These are phyloP conservation scores for Ictidomys tridecemlineatus DNA, from an alignment of 2,113 vertebrate species.

Conservation along the genomic window DNA sequence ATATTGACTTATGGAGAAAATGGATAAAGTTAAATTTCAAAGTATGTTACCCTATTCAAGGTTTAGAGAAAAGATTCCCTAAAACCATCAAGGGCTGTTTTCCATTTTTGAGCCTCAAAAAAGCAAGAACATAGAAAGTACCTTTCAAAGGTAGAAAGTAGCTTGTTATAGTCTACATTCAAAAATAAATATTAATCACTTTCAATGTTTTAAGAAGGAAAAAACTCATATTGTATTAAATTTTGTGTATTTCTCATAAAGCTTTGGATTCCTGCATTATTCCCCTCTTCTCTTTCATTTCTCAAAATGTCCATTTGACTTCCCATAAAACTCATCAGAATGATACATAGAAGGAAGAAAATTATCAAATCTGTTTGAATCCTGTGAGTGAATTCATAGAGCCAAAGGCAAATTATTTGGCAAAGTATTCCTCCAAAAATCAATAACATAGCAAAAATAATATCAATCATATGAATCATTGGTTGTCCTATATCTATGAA, in stretches of 20 bases:
- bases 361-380: neutral
- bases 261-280: neutral
- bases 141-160: conserved; percentile 27
- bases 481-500: conserved; percentile 14
- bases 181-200: neutral
- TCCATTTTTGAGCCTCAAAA: neutral
- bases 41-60: neutral
- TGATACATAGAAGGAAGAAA: neutral
- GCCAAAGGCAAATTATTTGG: neutral
- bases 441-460: neutral
- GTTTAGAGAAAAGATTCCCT: neutral
- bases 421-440: neutral
- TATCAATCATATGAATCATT: neutral
- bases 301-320: neutral
- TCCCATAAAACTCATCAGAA: neutral
- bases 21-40: neutral
- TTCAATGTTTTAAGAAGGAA: neutral
- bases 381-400: neutral
- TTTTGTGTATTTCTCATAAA: neutral
- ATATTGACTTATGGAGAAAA: neutral
- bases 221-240: neutral
- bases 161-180: neutral
- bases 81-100: neutral
- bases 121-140: neutral
- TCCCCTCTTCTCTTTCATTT: neutral